These are phyloP conservation scores for Nomada fabriciana DNA, from an alignment of 2,888 invertebrate species.

Conservation along the genomic window DNA sequence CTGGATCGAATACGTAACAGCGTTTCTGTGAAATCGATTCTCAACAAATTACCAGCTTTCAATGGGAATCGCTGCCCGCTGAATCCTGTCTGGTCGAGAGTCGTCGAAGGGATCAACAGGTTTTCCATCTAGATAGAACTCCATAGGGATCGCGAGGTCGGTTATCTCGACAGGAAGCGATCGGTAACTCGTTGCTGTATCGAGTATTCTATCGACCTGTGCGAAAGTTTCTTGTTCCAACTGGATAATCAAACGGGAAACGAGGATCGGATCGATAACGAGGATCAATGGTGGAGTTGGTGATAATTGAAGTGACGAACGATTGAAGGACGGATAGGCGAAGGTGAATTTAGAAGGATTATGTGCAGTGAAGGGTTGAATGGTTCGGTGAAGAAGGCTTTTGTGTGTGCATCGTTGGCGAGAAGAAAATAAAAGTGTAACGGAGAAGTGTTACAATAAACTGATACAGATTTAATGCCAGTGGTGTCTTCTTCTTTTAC, in stretches of 20 bases:
- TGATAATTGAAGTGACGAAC: neutral
- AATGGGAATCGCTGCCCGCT: neutral
- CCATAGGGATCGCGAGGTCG: neutral
- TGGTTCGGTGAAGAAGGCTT: neutral
- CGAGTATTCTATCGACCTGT: constrained; percentile 9
- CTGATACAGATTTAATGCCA: no score
- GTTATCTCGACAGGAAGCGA: constrained; percentile 20
- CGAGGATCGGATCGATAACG: neutral
- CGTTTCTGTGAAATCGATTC: constrained; percentile 6
- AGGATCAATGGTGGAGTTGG: neutral
- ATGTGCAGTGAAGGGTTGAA: neutral
- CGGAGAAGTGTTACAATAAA: no score
- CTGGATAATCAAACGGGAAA: neutral
- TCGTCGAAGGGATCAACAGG: constrained; percentile 57
- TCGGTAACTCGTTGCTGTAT: constrained; percentile 2
- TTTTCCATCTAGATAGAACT: constrained; percentile 24
- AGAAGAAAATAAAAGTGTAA: no score
- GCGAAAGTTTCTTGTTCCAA: constrained; percentile 10
- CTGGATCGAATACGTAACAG: constrained; percentile 5
- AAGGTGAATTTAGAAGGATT: neutral
- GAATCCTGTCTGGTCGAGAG: constrained; percentile 12
- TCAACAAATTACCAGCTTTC: constrained; percentile 34
- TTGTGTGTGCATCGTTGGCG: neutral
- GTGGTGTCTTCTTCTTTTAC: no score
- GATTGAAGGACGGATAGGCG: neutral